phyloP scores from a whole-genome alignment of 2,113 vertebrate species.

The Siphamia tubifer region DNA sequence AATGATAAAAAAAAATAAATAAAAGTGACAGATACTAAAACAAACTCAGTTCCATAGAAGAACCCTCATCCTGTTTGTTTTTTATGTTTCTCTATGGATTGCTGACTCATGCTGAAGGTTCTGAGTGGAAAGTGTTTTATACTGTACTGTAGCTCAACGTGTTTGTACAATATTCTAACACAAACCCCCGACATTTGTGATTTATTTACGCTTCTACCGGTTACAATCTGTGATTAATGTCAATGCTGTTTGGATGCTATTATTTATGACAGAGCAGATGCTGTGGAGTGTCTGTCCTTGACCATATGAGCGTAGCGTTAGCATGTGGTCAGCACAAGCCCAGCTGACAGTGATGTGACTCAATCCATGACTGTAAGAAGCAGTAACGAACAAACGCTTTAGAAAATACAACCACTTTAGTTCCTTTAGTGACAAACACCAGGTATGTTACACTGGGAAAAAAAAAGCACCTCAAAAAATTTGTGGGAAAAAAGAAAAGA shows the following conservation, averaged over 20 bases:
- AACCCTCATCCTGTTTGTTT: no score
- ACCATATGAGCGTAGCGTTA: not conserved
- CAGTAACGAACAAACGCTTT: not conserved
- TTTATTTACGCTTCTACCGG: not conserved
- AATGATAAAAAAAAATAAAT: no score
- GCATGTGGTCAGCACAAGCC: not conserved
- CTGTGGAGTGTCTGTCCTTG: not conserved
- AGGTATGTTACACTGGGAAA: no score
- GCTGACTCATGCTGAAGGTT: not conserved
- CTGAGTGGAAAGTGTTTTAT: not conserved
- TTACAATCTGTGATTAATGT: not conserved
- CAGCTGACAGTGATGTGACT: not conserved
- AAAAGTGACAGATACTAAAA: no score
- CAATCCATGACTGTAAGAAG: not conserved
- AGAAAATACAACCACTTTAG: not conserved
- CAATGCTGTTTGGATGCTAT: not conserved
- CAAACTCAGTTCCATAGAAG: no score
- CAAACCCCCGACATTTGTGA: not conserved
- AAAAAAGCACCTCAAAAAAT: no score
- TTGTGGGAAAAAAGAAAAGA: no score
- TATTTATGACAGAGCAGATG: constrained; percentile 6
- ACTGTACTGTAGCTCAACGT: no score
- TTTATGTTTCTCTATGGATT: no score
- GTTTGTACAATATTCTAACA: not conserved
- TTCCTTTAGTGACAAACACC: not conserved